Conservation (phyloP, 1,140 invertebrate species). For the Drosophila asahinai region DNA sequence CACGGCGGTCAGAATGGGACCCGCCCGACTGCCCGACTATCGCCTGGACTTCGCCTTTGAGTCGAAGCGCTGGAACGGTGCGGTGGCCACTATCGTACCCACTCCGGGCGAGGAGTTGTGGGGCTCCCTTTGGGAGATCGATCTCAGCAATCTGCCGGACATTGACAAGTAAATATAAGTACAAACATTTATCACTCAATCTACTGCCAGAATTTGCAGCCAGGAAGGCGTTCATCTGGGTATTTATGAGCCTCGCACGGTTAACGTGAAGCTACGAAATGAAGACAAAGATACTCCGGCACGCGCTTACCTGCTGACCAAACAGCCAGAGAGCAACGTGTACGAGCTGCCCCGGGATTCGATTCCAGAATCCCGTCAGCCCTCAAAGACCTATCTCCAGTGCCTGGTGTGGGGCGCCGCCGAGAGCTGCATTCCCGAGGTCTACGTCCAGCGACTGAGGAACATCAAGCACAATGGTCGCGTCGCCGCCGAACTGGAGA, state of each 20-base stretch:
- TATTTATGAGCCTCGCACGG: constrained; percentile 53
- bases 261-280: constrained; percentile 42
- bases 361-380: constrained; percentile 46
- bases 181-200: neutral
- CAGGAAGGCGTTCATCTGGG: constrained; percentile 66
- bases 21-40: constrained; percentile 52
- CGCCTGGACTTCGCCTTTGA: constrained; percentile 63
- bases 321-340: constrained; percentile 60
- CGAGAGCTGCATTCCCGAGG: constrained; percentile 63
- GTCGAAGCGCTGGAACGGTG: constrained; percentile 57
- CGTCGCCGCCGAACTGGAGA: constrained; percentile 38
- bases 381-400: constrained; percentile 75
- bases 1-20: constrained; percentile 44
- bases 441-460: constrained; percentile 57
- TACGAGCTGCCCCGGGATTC: constrained; percentile 33
- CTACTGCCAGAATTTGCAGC: constrained; percentile 7
- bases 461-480: constrained; percentile 67
- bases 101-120: constrained; percentile 38
- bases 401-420: constrained; percentile 75
- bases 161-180: constrained; percentile 62
- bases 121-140: constrained; percentile 77
- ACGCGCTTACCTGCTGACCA: constrained; percentile 57
- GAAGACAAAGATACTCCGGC: constrained; percentile 28
- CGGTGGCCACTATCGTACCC: constrained; percentile 73
- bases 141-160: constrained; percentile 57